Base-by-base conservation (phyloP, 2,888 invertebrate species). In the Lasioglossum morio region DNA sequence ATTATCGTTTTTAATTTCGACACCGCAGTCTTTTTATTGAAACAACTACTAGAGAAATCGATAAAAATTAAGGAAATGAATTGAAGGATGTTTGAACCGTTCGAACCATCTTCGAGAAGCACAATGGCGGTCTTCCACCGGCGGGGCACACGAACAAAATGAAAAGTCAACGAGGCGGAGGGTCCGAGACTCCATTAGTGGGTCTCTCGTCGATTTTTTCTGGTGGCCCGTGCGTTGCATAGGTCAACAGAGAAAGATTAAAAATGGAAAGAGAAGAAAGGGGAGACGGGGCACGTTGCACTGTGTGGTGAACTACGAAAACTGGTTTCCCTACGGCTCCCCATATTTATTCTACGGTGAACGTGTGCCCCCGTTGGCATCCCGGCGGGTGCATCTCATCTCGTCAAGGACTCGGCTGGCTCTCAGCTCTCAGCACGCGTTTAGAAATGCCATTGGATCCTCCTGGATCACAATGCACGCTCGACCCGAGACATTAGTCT, bases 371-470 rank as follows among this genome's bases (percentile, higher is more conserved):
- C 86, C 87, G 78, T 84, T 89, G 91, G 90, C 90, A 91, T 92
- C 85, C 74, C 86, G 75, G 30, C 82, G 79, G 48, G 80, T 87
- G 86, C 91, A 87, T 89, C 90, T 60, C 91, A 86, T 87, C 90
- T 60, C 87, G 87, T 75, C 91, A 91, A 91, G 91, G 91, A 92
- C 91, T 53, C 53, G 23, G 53, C 53, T 53, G 53, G 53, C 10
- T 53, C 53, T 91, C 86, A 63, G n/a, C 81, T 74, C 53, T 30
- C 57, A 63, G 37, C 76, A 81, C 46, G 81, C 84, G 81, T 84
- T 90, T 86, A 89, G 90, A 91, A 91, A 91, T 91, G 91, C 91
- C 91, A 90, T 88, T 87, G 86, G 86, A 88, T 85, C 86, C 89
- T 89, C 86, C 84, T 86, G 88, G 84, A 82, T 83, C 81, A 79